Evolutionary conservation across 2,888 invertebrate species (phyloP), one percentile per base, ranked within the genome.

Genomic region (Drosophila mulleri): DNA sequence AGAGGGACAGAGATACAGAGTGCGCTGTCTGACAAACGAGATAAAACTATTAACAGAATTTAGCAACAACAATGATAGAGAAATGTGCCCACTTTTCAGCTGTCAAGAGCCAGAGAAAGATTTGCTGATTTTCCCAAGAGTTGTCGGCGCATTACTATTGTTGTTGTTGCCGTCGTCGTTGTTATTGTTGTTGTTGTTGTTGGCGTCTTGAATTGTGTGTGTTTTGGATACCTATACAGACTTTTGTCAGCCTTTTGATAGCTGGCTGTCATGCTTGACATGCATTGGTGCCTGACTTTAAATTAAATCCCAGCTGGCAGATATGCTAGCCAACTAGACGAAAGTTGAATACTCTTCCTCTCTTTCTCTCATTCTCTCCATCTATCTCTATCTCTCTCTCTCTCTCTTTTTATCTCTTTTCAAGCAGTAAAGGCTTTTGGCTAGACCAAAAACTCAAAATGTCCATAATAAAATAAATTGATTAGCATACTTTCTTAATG

Each of bases 41-140:
- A 90, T 91, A 89, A 91, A 86, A 89, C 90, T 86, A 88, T 91
- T 91, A 90, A 84, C 81, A 89, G 90, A 91, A 91, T 87, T 90
- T 90, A 89, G 88, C 85, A 88, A 87, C 69, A 74, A 87, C 75
- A 87, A 90, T 87, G 83, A 59, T 62, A 73, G 76, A 86, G 88
- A 83, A 90, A 89, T 86, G 85, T 90, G 88, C 68, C 79, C 85
- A 89, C 86, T 90, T 81, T 86, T 90, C 84, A 89, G 83, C 61
- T 89, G 84, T 88, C 84, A 83, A 78, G 59, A 45, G 50, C 20
- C 18, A 32, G 12, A 18, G 64, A 75, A 82, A 71, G 87, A 79
- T 66, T 32, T 45, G 67, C 67, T 52, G 29, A 44, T 71, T 83
- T 83, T 86, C 90, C 90, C 89, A 90, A 83, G 74, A 70, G 74